Evolutionary conservation across 2,113 vertebrate genomes (phyloP), one percentile per base, ranked within the genome.

Genomic region (Uropsilus gracilis): DNA sequence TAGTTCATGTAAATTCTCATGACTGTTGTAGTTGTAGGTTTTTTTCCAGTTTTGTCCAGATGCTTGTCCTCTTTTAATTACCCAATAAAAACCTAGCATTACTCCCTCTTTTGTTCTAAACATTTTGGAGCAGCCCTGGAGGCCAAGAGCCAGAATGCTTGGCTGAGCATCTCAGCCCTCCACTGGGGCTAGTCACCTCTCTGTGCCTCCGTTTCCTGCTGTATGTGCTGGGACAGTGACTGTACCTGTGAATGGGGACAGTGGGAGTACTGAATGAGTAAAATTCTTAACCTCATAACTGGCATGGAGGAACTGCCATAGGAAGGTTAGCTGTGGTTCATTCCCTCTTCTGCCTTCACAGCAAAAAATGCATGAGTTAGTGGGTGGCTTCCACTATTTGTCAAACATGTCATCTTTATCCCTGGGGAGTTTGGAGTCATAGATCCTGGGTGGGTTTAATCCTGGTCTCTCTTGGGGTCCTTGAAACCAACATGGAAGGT

Each of bases 41-140:
- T 13, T 30, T 71, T 44, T 26, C 37, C 37, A 71, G 68, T 44
- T 42, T 26, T 39, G 68, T 71, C 68, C 68, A 71, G 68, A 71
- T 44, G 68, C 39, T 42, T 71, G 10, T 26, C 18, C 37, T 71
- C 68, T 77, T 90, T 88, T 80, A 30, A 12, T 77, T 66, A 85
- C 75, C 24, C 64, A 82, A 6, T 37, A 72, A 89, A 90, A 53
- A 30, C 57, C 5, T 39, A 53, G 73, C 75, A 22, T 82, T 10
- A 48, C 89, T 55, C 46, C 18, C 34, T 72, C 61, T 89, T 72
- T 59, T 71, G 64, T 89, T 81, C 89, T 90, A 71, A 94, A 71
- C 71, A 37, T 80, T 57, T 73, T 13, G 72, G 57, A 50, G 14
- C 68, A 14, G 7, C 39, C 69, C 50, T 3, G 16, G 68, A 42